These are phyloP conservation scores for Misgurnus mizolepis DNA, from an alignment of 2,113 vertebrate species.

Conservation along the genomic window DNA sequence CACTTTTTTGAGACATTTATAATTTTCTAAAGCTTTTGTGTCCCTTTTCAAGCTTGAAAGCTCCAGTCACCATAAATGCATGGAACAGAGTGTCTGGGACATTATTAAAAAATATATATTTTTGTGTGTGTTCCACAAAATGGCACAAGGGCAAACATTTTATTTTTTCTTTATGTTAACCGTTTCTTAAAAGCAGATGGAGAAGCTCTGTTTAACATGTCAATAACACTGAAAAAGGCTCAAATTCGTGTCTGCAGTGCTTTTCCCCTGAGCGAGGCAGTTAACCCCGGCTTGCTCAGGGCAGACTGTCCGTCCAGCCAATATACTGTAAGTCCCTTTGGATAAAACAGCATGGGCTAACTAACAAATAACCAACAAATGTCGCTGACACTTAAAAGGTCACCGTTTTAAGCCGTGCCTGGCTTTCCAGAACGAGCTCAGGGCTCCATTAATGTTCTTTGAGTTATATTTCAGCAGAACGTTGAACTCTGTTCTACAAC, in stretches of 20 bases:
- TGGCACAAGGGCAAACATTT: too few species aligned
- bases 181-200: not conserved
- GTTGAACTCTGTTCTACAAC: constrained; percentile 47
- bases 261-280: not conserved
- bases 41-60: too few species aligned
- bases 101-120: too few species aligned
- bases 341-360: not conserved
- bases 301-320: constrained; percentile 9
- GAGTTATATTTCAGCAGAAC: constrained; percentile 19
- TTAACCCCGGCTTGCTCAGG: not conserved
- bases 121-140: too few species aligned
- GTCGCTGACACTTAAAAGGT: not conserved
- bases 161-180: too few species aligned
- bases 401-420: not conserved
- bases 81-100: too few species aligned
- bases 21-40: too few species aligned
- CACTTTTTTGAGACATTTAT: too few species aligned
- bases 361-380: constrained; percentile 25
- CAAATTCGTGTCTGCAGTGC: not conserved
- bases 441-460: not conserved
- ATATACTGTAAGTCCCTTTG: not conserved
- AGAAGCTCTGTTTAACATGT: not conserved
- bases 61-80: too few species aligned
- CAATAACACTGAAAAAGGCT: not conserved
- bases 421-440: not conserved